A percentile compares a stretch with the other conserved stretches of the same genome.
Evolutionary conservation across 2,797 vertebrate genomes (phyloP).

Genomic region (Pitangus sulphuratus): DNA sequence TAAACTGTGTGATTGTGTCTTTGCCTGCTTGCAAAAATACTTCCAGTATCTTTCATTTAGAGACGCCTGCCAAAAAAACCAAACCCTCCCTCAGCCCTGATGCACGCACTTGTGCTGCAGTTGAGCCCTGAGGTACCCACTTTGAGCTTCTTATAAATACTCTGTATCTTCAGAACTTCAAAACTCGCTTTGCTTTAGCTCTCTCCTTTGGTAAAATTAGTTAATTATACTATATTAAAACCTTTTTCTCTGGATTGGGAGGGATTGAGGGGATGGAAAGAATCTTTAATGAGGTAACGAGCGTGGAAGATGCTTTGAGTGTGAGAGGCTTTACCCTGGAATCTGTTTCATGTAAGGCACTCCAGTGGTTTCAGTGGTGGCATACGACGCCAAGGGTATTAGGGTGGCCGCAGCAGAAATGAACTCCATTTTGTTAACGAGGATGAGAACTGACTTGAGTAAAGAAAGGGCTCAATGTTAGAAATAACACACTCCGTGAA

Average conservation of each 20-base stretch:
- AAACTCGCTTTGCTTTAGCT: background rate
- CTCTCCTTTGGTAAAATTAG: background rate
- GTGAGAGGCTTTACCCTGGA: background rate
- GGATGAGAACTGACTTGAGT: constrained; percentile 70
- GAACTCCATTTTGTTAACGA: constrained; percentile 62
- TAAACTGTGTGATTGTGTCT: background rate
- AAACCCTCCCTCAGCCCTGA: background rate
- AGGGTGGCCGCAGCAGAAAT: background rate
- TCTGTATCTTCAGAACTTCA: background rate
- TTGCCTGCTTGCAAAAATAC: background rate
- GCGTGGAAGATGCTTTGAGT: background rate
- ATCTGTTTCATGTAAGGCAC: background rate
- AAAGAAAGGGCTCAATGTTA: background rate
- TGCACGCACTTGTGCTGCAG: fast-evolving
- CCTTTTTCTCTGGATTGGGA: background rate
- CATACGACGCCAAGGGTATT: fast-evolving
- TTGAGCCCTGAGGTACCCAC: background rate
- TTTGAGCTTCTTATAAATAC: background rate
- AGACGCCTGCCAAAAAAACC: background rate
- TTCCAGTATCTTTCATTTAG: background rate
- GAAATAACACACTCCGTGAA: background rate
- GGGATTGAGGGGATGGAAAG: background rate
- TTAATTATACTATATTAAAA: background rate
- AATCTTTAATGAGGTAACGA: background rate
- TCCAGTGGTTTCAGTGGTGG: background rate